Base-by-base conservation (phyloP, 2,888 invertebrate species). In the Neuroscelio doddi region DNA sequence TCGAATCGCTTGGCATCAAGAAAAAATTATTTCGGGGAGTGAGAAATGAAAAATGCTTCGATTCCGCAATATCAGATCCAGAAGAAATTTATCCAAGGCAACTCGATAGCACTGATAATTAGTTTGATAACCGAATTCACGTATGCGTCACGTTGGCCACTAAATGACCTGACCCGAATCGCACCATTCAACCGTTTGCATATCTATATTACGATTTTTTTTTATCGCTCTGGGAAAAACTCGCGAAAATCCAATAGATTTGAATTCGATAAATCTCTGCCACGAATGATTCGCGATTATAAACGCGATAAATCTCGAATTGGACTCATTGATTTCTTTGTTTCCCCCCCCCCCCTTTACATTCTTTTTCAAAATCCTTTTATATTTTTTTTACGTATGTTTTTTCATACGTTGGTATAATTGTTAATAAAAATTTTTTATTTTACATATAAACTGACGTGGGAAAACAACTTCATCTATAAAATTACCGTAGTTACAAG, bases 251-350 rank as follows among this genome's bases (percentile, higher is more conserved):
- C 53, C 70, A 64, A 62, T 69, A 68, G 58, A 64, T 64, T 39
- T 45, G 56, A 27, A 63, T 62, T 59, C 69, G 67, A 69, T 71
- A 70, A 72, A 72, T 72, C 69, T 66, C 52, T 51, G 41, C 55
- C 61, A 55, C 45, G 63, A 67, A 66, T 63, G 64, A 56, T 47
- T 50, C 62, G 4, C 69, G 72, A 71, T 72, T 70, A 59, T 64
- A 42, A 51, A 46, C 26, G 39, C 55, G 64, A 64, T 64, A 64
- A 64, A 41, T 52, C 47, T 49, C 42, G 9, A 45, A 45, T 39
- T 46, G 14, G 49, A 29, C 30, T 46, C n/a, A 26, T 55, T 46
- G 34, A 17, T 32, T 46, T 55, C 50, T 42, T 52, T 44, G 15
- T 27, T 29, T 12, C 39, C 39, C 12, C 12, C 21, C n/a, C 15